These are phyloP conservation scores for Orgyia antiqua DNA, from an alignment of 2,888 invertebrate species.

Conservation along the genomic window DNA sequence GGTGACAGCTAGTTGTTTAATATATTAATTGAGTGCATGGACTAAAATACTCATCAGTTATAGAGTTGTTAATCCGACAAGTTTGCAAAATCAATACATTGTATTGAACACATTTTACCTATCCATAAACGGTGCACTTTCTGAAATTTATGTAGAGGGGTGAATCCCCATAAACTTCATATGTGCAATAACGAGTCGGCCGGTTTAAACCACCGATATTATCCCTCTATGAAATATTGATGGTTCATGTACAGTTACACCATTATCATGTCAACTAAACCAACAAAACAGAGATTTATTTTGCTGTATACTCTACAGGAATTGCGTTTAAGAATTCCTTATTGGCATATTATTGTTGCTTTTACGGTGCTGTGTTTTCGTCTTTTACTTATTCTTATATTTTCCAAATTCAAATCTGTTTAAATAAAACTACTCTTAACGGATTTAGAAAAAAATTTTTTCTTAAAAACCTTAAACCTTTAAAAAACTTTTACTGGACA, in stretches of 20 bases:
- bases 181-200: slow-evolving; percentile 67
- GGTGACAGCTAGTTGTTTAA: no score
- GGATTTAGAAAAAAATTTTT: no score
- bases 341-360: neutral
- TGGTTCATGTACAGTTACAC: slow-evolving; percentile 40
- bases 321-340: neutral
- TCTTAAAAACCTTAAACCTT: no score
- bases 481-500: no score
- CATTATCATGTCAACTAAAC: slow-evolving; percentile 34
- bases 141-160: slow-evolving; percentile 69
- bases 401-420: no score
- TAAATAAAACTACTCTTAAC: no score
- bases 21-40: neutral
- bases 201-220: slow-evolving; percentile 67
- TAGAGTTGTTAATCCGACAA: slow-evolving; percentile 38
- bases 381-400: no score
- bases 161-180: slow-evolving; percentile 68
- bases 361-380: no score
- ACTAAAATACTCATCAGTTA: neutral
- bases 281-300: slow-evolving; percentile 19
- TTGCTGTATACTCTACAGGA: slow-evolving; percentile 5
- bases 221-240: slow-evolving; percentile 68
- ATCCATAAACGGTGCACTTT: slow-evolving; percentile 53
- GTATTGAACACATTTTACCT: slow-evolving; percentile 54
- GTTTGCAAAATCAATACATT: slow-evolving; percentile 64